Percentiles rank a stretch among this genome's conserved stretches.
Conservation (phyloP, 2,113 vertebrate genomes). For the Acanthisitta chloris region DNA sequence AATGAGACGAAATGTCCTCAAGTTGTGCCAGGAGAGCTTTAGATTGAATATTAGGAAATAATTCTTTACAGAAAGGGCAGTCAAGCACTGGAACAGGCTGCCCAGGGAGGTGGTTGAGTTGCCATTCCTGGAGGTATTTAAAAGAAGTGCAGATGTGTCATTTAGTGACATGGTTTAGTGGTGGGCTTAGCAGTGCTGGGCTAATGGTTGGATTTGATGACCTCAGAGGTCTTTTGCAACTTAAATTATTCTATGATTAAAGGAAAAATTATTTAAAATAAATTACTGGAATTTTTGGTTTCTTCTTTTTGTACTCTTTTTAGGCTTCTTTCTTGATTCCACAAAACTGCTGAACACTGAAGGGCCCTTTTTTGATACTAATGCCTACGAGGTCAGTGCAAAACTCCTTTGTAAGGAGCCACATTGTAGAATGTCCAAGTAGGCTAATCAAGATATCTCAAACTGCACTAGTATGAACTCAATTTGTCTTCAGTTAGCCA, state of each 20-base stretch:
- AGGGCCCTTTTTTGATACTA: not conserved
- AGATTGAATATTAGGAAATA: not conserved
- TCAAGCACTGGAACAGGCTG: not conserved
- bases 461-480: not conserved
- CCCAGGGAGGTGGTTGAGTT: not conserved
- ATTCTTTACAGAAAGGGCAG: rapidly evolving
- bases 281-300: not conserved
- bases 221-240: not conserved
- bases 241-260: not conserved
- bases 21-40: not conserved
- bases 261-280: not conserved
- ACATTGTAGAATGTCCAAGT: not conserved
- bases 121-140: not conserved
- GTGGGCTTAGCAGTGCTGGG: not conserved
- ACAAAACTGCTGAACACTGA: not conserved
- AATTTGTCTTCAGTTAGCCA: not conserved
- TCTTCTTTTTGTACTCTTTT: not conserved
- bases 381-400: not conserved
- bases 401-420: not conserved
- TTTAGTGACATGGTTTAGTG: not conserved
- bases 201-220: not conserved
- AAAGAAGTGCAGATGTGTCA: rapidly evolving
- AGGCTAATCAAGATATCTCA: not conserved
- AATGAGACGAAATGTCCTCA: not conserved
- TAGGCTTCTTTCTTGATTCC: not conserved